Evolutionary conservation across 2,113 vertebrate genomes (phyloP), one percentile per base, ranked within the genome.

Genomic region (Limnothrissa miodon): DNA sequence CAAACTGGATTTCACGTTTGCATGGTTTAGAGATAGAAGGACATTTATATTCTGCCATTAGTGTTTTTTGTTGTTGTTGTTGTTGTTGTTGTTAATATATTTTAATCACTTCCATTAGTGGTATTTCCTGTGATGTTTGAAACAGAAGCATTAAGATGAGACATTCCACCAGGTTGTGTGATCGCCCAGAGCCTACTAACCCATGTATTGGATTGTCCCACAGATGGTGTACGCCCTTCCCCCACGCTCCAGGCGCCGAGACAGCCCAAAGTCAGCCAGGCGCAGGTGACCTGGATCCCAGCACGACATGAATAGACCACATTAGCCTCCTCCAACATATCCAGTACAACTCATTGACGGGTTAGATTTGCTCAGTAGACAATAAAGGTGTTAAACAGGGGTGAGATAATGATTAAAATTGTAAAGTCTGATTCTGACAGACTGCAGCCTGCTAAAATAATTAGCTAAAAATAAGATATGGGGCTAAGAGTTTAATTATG

Each of bases 141-240:
- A 74, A 74, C 8, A 62, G 23, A 29, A 11, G 23, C 25, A 13
- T 11, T 13, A 8, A 70, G 29, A 29, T 33, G 9, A 10, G 29
- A 36, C 10, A 74, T 74, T 74, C 13, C 66, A 13, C 66, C 66
- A 36, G 66, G 25, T 15, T 74, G 3, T 19, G 66, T 74, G n/a
- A 62, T 25, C 59, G 1, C 66, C 3, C 13, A 74, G 33, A 15
- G 13, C 33, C 29, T 74, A 74, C 93, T 96, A 93, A 98, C 98
- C 97, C 97, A 99, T 99, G 86, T 98, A 99, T 23, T 98, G 97
- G 85, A 99, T 96, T 79, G 97, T 99, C 80, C 97, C 98, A 48
- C 97, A 99, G 84, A 98, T 98, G 8, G 98, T 99, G 89, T 96
- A 96, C n/a, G 97, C 95, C 87, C 93, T 90, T 62, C 95, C 94